phyloP scores from a whole-genome alignment of 2,888 invertebrate genomes.

The Drosophila demipolita region DNA sequence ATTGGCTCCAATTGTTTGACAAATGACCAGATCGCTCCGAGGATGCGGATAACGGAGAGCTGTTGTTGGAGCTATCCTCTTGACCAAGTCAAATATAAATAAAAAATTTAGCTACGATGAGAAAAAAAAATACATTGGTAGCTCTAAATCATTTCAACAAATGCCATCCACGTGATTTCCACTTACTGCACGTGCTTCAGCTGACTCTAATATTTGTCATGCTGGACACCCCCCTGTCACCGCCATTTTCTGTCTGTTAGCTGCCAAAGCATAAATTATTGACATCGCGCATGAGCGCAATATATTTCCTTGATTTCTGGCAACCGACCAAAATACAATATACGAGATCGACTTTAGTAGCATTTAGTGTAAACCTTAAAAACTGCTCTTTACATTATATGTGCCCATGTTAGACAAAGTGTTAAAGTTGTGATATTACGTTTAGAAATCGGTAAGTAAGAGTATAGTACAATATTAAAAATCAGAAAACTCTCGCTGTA shows the following conservation, averaged over 20 bases:
- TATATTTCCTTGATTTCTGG: constrained; percentile 82
- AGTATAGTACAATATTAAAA: not conserved
- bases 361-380: not conserved
- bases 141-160: constrained; percentile 76
- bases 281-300: constrained; percentile 82
- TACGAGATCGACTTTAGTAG: not conserved
- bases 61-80: not conserved
- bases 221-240: constrained; percentile 4
- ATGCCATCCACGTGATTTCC: constrained; percentile 76
- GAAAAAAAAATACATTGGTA: constrained; percentile 6
- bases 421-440: not conserved
- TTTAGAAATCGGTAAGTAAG: not conserved
- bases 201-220: constrained; percentile 11
- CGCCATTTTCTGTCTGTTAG: constrained; percentile 27
- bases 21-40: constrained; percentile 13
- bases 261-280: constrained; percentile 80
- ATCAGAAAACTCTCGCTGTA: not conserved
- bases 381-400: not conserved
- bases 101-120: constrained; percentile 2
- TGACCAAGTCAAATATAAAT: not conserved
- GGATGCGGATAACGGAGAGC: not conserved
- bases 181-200: constrained; percentile 65
- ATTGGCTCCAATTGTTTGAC: constrained; percentile 15
- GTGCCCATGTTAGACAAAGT: not conserved
- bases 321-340: constrained; percentile 50